Conservation (phyloP, 2,797 vertebrate genomes). For the Sebastes minor region DNA sequence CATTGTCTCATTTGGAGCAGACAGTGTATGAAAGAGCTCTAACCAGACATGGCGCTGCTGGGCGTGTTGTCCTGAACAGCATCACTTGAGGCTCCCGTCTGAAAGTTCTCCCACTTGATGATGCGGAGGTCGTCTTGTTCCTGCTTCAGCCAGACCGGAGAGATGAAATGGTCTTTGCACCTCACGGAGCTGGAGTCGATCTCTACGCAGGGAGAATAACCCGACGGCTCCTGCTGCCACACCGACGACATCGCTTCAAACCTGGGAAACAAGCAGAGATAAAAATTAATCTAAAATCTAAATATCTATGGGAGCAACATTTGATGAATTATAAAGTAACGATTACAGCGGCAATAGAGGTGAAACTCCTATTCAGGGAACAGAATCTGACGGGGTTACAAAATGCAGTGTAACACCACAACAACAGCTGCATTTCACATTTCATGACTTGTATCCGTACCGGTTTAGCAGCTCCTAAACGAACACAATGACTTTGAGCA, state of each 20-base stretch:
- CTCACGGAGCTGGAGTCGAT: constrained; percentile 81
- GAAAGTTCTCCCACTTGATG: constrained; percentile 77
- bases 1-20: neutral
- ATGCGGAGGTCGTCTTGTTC: constrained; percentile 75
- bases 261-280: neutral
- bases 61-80: constrained; percentile 80
- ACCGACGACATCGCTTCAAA: constrained; percentile 70
- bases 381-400: too few relatives aligned
- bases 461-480: too few relatives aligned
- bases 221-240: constrained; percentile 76
- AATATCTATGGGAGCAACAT: too few relatives aligned
- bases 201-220: constrained; percentile 75
- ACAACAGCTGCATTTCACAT: rapidly evolving
- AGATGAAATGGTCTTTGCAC: constrained; percentile 68
- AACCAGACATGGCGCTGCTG: constrained; percentile 81
- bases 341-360: rapidly evolving
- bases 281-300: rapidly evolving
- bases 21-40: neutral
- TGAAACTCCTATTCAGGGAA: too few relatives aligned
- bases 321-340: too few relatives aligned
- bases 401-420: too few relatives aligned
- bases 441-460: too few relatives aligned
- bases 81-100: constrained; percentile 49
- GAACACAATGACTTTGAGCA: too few relatives aligned
- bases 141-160: constrained; percentile 79